phyloP scores from a whole-genome alignment of 2,113 vertebrate species.

The Eira barbara region DNA sequence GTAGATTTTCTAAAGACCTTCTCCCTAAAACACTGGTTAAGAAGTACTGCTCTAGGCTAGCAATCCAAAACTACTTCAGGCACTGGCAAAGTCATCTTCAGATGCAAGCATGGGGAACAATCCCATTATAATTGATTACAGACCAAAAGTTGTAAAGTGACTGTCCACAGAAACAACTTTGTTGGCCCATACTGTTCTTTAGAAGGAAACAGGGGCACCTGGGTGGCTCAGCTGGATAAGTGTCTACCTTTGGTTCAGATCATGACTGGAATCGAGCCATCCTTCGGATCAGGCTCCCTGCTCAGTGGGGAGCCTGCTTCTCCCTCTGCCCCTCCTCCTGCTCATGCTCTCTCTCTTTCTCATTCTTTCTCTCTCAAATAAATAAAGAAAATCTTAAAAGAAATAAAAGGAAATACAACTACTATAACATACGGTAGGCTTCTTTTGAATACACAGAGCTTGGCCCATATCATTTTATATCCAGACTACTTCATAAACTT shows the following conservation, averaged over 20 bases:
- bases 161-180: background rate
- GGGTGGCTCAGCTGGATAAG: background rate
- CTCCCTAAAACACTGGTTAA: background rate
- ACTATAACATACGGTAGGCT: background rate
- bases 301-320: background rate
- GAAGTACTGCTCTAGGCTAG: background rate
- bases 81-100: background rate
- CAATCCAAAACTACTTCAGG: background rate
- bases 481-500: slow-evolving; percentile 1
- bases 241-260: background rate
- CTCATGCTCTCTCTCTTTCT: background rate
- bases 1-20: background rate
- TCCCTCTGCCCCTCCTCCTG: background rate
- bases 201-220: background rate
- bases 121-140: background rate
- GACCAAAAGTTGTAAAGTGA: background rate
- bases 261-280: background rate
- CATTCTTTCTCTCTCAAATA: background rate
- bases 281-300: background rate
- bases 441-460: background rate
- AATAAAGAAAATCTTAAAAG: background rate
- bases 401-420: background rate
- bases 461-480: background rate
- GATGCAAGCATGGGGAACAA: background rate
- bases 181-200: background rate